A percentile compares a stretch with the other conserved stretches of the same genome.
phyloP scores from a whole-genome alignment of 2,888 invertebrate species.

The Muschampia plurimacula region DNA sequence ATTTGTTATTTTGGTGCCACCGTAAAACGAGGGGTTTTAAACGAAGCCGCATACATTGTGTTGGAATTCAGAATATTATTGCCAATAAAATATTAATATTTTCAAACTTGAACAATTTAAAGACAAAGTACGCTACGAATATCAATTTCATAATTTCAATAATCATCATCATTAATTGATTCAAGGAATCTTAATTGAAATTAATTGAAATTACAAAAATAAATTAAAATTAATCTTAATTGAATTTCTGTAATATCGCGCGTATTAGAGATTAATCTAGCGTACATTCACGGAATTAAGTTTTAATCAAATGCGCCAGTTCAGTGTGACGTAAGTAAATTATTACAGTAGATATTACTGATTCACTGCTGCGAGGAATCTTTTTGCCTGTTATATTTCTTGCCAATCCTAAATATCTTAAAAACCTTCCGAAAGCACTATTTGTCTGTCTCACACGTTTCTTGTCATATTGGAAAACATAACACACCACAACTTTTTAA shows the following conservation, averaged over 20 bases:
- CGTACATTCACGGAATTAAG: slow-evolving; percentile 27
- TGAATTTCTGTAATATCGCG: slow-evolving; percentile 12
- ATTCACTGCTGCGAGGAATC: slow-evolving; percentile 16
- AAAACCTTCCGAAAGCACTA: neutral
- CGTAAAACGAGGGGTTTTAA: slow-evolving; percentile 18
- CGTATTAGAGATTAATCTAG: slow-evolving; percentile 16
- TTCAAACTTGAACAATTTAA: neutral
- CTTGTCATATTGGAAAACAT: neutral
- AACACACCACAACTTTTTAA: neutral
- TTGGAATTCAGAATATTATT: neutral
- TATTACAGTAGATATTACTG: slow-evolving; percentile 7
- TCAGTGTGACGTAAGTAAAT: slow-evolving; percentile 6
- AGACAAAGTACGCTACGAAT: neutral
- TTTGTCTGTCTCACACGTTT: neutral
- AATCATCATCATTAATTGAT: slow-evolving; percentile 17
- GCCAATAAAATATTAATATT: slow-evolving; percentile 10
- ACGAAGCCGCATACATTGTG: neutral
- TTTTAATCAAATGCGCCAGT: slow-evolving; percentile 25
- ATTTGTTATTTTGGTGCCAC: slow-evolving; percentile 48
- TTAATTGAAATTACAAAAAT: too few species aligned
- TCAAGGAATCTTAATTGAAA: slow-evolving; percentile 16
- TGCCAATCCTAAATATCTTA: neutral
- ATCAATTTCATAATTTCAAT: slow-evolving; percentile 23
- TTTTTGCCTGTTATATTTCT: slow-evolving; percentile 14
- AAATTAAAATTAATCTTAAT: too few species aligned